phyloP scores from a whole-genome alignment of 2,888 invertebrate species.

The Acheta domesticus region DNA sequence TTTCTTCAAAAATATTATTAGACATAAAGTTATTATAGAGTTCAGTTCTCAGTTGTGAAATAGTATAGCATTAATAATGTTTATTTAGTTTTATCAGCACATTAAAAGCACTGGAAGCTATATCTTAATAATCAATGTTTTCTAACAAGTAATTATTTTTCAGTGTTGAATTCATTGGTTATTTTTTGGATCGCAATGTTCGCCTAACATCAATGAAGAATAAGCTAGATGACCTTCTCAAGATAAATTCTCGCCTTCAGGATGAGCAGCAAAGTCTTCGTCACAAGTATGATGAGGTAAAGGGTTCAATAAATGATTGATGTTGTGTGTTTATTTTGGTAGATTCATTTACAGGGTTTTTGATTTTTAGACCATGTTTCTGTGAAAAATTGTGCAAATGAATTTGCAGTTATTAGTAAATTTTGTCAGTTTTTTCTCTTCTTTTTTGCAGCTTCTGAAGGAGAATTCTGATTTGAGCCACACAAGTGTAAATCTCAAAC shows the following conservation, averaged over 20 bases:
- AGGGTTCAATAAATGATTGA: neutral
- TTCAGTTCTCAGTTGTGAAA: too few species aligned
- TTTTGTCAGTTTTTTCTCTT: too few species aligned
- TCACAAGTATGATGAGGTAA: slow-evolving; percentile 73
- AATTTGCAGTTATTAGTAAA: too few species aligned
- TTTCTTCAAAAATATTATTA: too few species aligned
- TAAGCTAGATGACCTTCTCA: slow-evolving; percentile 69
- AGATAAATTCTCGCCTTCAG: slow-evolving; percentile 68
- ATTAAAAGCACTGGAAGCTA: too few species aligned
- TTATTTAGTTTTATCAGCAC: too few species aligned
- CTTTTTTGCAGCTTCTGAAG: slow-evolving; percentile 50
- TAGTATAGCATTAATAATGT: too few species aligned
- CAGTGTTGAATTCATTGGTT: slow-evolving; percentile 90
- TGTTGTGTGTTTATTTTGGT: neutral
- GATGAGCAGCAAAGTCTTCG: slow-evolving; percentile 75
- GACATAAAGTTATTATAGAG: too few species aligned
- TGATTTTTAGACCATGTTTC: too few species aligned
- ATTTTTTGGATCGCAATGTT: slow-evolving; percentile 85
- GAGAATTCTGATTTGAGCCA: slow-evolving; percentile 63
- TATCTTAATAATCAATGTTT: too few species aligned
- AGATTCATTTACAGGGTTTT: too few species aligned
- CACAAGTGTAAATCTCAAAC: slow-evolving; percentile 58
- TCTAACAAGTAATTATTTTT: neutral
- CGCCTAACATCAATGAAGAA: slow-evolving; percentile 74
- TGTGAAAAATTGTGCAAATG: too few species aligned